A percentile compares a stretch with the other conserved stretches of the same genome.
Evolutionary conservation across 2,888 invertebrate species (phyloP).

Genomic region (Meteorus colon): DNA sequence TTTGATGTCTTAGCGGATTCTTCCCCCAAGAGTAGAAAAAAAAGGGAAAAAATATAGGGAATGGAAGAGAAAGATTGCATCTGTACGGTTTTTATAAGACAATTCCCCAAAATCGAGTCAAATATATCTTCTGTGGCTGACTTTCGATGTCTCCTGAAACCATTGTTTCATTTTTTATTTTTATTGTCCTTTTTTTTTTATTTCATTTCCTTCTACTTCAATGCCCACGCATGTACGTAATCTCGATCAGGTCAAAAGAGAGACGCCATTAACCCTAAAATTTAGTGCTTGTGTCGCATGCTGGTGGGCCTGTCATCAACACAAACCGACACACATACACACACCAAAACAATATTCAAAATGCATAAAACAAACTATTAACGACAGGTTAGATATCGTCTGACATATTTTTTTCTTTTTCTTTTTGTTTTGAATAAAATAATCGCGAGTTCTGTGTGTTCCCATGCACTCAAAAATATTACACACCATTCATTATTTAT

Average conservation of each 20-base stretch:
- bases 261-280: slow-evolving; percentile 52
- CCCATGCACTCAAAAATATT: no score
- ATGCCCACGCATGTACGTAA: slow-evolving; percentile 1
- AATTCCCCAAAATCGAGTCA: slow-evolving; percentile 31
- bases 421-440: no score
- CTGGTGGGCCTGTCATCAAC: slow-evolving; percentile 48
- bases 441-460: no score
- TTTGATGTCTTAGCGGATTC: slow-evolving; percentile 2
- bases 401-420: no score
- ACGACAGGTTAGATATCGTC: slow-evolving; percentile 31
- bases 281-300: slow-evolving; percentile 50
- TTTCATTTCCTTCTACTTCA: slow-evolving; percentile 25
- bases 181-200: neutral
- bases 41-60: neutral
- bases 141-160: slow-evolving; percentile 2
- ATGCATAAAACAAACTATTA: slow-evolving; percentile 46
- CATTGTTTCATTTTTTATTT: neutral
- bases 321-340: neutral
- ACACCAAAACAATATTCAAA: slow-evolving; percentile 24
- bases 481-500: no score
- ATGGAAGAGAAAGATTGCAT: slow-evolving; percentile 18
- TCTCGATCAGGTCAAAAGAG: slow-evolving; percentile 34
- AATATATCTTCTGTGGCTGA: slow-evolving; percentile 22
- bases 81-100: slow-evolving; percentile 29
- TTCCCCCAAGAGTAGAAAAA: neutral